These are phyloP conservation scores for Ascaphus truei DNA, from an alignment of 2,113 vertebrate genomes.

Conservation along the genomic window DNA sequence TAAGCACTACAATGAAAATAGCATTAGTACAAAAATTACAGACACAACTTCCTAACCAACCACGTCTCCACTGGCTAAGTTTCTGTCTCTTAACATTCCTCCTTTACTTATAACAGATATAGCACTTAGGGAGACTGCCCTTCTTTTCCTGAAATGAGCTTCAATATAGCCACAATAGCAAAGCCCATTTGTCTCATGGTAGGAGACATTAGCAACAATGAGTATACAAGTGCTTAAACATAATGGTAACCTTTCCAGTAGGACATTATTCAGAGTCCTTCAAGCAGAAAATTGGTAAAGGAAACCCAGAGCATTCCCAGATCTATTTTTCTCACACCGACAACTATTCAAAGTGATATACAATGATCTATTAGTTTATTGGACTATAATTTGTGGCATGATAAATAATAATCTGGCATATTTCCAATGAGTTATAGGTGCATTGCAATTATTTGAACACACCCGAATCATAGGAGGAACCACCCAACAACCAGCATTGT, in stretches of 20 bases:
- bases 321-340: not conserved
- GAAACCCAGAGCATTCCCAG: not conserved
- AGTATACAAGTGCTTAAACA: no score
- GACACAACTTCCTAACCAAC: no score
- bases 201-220: not conserved
- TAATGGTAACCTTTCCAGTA: not conserved
- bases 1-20: no score
- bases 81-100: no score
- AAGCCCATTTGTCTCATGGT: not conserved
- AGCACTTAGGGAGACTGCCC: no score
- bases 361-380: conserved; percentile 2
- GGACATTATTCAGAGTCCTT: not conserved
- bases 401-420: conserved; percentile 6
- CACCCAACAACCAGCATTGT: conserved; percentile 10
- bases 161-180: not conserved
- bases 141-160: not conserved
- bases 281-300: not conserved
- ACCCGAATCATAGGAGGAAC: not conserved
- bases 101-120: no score
- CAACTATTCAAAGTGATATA: not conserved
- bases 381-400: not conserved
- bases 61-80: no score
- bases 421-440: not conserved
- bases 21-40: no score
- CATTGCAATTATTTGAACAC: conserved; percentile 29